Conservation (phyloP, 2,113 vertebrate genomes). For the Motacilla tschutschensis region DNA sequence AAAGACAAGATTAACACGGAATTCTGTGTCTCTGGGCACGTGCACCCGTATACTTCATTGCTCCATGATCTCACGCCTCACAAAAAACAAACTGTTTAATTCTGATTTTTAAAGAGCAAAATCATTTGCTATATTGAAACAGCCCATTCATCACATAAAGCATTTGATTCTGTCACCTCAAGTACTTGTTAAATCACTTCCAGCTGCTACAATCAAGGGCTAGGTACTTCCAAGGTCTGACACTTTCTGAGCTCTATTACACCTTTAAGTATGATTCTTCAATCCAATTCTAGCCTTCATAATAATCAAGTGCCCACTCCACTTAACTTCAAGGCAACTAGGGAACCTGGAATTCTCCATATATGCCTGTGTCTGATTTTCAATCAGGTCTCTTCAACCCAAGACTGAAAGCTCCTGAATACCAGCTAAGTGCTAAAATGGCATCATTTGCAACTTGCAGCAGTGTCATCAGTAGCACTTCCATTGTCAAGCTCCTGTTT, state of each 20-base stretch:
- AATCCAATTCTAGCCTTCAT: conserved; percentile 78
- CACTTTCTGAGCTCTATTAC: conserved; percentile 77
- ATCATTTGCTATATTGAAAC: conserved; percentile 78
- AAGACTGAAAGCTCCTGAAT: conserved; percentile 67
- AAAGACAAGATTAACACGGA: background rate
- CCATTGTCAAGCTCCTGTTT: conserved; percentile 5
- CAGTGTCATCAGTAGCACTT: background rate
- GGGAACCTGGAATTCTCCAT: conserved; percentile 68
- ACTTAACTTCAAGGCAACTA: conserved; percentile 74
- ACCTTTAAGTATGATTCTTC: conserved; percentile 78
- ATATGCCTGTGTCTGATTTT: conserved; percentile 72
- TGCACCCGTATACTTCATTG: background rate
- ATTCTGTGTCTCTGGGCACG: background rate
- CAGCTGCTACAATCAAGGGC: conserved; percentile 81
- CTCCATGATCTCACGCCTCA: conserved; percentile 1
- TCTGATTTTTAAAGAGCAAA: conserved; percentile 80
- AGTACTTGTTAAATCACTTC: conserved; percentile 84
- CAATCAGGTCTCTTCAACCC: conserved; percentile 75
- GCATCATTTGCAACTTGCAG: conserved; percentile 44
- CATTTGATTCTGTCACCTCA: conserved; percentile 79
- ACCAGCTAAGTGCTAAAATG: conserved; percentile 51
- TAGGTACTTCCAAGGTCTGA: conserved; percentile 79
- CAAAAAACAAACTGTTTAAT: conserved; percentile 71
- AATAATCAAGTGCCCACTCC: conserved; percentile 84
- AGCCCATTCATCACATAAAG: conserved; percentile 79